Evolutionary conservation across 2,888 invertebrate species (phyloP), one percentile per base, ranked within the genome.

Genomic region (Pherbina coryleti): DNA sequence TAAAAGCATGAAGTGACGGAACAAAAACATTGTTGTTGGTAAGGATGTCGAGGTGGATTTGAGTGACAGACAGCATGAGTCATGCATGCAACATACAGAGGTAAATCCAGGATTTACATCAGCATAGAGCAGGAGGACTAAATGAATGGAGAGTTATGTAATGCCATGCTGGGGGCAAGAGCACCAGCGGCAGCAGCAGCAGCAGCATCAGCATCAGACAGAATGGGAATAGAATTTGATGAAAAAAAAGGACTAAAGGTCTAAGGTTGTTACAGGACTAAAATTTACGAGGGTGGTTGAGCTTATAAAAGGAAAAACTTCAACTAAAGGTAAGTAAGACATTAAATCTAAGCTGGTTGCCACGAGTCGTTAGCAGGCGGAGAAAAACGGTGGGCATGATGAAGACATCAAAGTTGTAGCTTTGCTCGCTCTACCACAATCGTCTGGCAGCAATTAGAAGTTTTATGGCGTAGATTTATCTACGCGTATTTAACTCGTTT

Each of bases 401-500:
- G 53, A 53, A 19, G 55, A 55, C 55, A 19, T 22, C 44, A 44
- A 44, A 44, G 44, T 44, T 44, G 7, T 37, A 37, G 37, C 37
- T 37, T 37, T 7, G 44, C 14, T 44, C 3, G 44, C 3, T 44
- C 44, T 11, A 14, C 11, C 44, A 44, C 44, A 44, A 44, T 44
- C 44, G 44, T 31, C 60, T 60, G 49, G 28, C 51, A 69, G 34
- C 55, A 71, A 71, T 71, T 55, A 75, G 67, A 67, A 67, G 22
- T 75, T 31, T 57, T 75, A 14, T 57, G 17, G 19, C 55, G 49
- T 49, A 22, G 55, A 67, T 67, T 53, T 37, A 67, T 53, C 34
- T 44, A 75, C 55, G 75, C 75, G 53, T 75, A 53, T 55, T 66
- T 75, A 66, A 75, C 49, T 74, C 73, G 37, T 37, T 73, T 71